Conservation (phyloP, 2,888 invertebrate genomes). For the Epiblema foenella region DNA sequence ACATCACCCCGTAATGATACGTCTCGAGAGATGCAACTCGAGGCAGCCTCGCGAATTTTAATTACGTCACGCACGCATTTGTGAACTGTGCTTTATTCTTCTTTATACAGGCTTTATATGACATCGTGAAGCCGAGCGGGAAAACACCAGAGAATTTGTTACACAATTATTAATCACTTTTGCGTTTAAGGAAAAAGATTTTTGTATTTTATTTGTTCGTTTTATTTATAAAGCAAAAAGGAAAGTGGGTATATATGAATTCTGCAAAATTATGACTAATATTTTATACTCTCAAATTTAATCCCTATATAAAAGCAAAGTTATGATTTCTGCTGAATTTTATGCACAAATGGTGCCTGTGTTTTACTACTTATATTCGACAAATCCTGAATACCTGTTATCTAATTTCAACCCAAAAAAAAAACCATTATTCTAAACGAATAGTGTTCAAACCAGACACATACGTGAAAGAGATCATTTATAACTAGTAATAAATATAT, state of each 20-base stretch:
- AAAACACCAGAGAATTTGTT: constrained; percentile 4
- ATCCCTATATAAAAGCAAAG: too few relatives aligned
- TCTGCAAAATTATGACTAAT: too few relatives aligned
- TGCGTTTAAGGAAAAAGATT: not conserved
- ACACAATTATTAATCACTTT: constrained; percentile 1
- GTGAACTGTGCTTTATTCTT: constrained; percentile 42
- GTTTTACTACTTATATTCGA: too few relatives aligned
- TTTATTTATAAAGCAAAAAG: not conserved
- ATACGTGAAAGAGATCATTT: not conserved
- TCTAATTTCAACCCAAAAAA: too few relatives aligned
- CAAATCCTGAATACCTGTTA: too few relatives aligned
- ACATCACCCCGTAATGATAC: constrained; percentile 78
- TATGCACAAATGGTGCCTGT: too few relatives aligned
- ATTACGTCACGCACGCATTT: constrained; percentile 63
- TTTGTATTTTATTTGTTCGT: not conserved
- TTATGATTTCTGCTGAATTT: too few relatives aligned
- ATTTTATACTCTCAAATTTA: too few relatives aligned
- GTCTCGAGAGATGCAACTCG: constrained; percentile 76
- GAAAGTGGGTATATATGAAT: not conserved
- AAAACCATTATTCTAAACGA: not conserved
- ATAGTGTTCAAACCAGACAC: not conserved
- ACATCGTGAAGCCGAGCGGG: constrained; percentile 4
- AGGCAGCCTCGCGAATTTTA: constrained; percentile 69
- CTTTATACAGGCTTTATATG: constrained; percentile 26
- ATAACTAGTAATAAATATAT: not conserved